Conservation (phyloP, 2,113 vertebrate species). For the Myiozetetes cayanensis region DNA sequence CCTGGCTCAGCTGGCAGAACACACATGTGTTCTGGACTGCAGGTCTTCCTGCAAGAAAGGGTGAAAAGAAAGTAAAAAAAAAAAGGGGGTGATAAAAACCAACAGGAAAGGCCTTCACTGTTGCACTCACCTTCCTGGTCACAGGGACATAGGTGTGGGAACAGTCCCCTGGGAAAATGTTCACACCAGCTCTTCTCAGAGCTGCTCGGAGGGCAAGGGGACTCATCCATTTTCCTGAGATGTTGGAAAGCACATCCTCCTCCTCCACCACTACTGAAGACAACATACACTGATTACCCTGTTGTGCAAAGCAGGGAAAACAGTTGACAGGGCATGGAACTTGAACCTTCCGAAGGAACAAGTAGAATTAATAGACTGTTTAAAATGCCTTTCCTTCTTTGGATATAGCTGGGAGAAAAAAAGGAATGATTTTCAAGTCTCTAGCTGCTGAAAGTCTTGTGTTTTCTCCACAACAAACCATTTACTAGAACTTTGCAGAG, state of each 20-base stretch:
- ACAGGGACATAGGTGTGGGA: constrained; percentile 76
- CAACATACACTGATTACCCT: constrained; percentile 84
- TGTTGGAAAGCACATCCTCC: constrained; percentile 48
- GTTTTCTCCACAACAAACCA: not conserved
- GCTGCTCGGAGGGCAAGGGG: constrained; percentile 68
- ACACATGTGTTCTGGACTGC: not conserved
- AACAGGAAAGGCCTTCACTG: rapidly evolving
- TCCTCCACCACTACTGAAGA: constrained; percentile 51
- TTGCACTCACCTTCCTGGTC: constrained; percentile 76
- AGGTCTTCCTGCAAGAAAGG: not conserved
- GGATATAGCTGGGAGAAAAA: not conserved
- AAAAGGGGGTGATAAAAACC: rapidly evolving
- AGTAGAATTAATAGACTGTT: not conserved
- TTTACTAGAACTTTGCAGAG: not conserved
- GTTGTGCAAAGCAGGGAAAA: not conserved
- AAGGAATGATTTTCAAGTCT: not conserved
- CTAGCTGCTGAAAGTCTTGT: not conserved
- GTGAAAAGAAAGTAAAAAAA: not conserved
- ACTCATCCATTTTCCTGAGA: constrained; percentile 83
- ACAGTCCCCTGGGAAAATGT: constrained; percentile 83
- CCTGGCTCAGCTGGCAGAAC: not conserved
- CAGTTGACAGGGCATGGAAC: not conserved
- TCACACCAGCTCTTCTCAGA: constrained; percentile 81
- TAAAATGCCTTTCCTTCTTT: not conserved
- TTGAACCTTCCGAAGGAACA: not conserved